Evolutionary conservation across 1,140 invertebrate species (phyloP).

Genomic region (Drosophila ficusphila): DNA sequence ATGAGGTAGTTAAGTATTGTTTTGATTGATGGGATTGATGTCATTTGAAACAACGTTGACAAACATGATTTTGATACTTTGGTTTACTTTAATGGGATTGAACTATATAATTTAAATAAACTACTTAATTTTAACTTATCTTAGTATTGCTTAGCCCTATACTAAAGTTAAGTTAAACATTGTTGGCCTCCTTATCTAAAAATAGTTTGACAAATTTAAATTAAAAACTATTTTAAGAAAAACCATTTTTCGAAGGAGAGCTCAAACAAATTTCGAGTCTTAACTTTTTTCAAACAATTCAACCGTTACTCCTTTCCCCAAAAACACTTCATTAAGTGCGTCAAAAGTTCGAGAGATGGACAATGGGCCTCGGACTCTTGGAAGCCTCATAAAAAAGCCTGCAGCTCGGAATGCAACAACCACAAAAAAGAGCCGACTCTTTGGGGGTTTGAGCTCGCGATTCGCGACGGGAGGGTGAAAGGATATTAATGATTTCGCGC

Average conservation of each 20-base stretch:
- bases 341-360: slow-evolving; percentile 37
- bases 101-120: too few relatives aligned
- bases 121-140: too few relatives aligned
- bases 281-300: too few relatives aligned
- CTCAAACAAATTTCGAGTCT: too few relatives aligned
- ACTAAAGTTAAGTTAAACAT: too few relatives aligned
- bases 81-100: too few relatives aligned
- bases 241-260: too few relatives aligned
- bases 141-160: too few relatives aligned
- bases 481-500: slow-evolving; percentile 84
- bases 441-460: slow-evolving; percentile 14
- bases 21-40: slow-evolving; percentile 35
- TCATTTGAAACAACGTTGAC: slow-evolving; percentile 8
- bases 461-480: slow-evolving; percentile 39
- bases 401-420: slow-evolving; percentile 32
- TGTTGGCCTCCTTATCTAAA: too few relatives aligned
- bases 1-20: background rate
- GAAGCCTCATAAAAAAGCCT: slow-evolving; percentile 68
- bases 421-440: slow-evolving; percentile 45
- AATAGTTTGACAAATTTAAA: too few relatives aligned
- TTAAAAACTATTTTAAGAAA: too few relatives aligned
- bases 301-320: background rate
- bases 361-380: slow-evolving; percentile 41
- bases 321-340: slow-evolving; percentile 58
- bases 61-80: background rate